Percentiles rank a stretch among this genome's conserved stretches.
Conservation (phyloP, 2,888 invertebrate genomes). For the Epirrhoe tristata region DNA sequence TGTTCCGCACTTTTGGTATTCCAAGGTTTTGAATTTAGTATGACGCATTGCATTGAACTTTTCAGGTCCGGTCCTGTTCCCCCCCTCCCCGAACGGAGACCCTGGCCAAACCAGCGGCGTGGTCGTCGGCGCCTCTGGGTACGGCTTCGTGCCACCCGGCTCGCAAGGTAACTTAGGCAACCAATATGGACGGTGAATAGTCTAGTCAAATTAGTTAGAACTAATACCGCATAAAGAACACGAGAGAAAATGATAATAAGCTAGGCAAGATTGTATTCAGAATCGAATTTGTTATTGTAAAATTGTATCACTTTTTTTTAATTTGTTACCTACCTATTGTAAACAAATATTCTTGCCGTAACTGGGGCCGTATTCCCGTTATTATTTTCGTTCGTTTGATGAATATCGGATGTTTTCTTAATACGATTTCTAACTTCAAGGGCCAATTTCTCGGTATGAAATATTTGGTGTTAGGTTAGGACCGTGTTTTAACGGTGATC, state of each 20-base stretch:
- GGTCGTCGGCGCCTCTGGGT: constrained; percentile 93
- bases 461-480: too few relatives aligned
- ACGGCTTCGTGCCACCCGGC: constrained; percentile 93
- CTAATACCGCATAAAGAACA: constrained; percentile 59
- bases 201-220: constrained; percentile 73
- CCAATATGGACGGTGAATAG: constrained; percentile 70
- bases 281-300: not conserved
- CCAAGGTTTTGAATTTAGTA: constrained; percentile 26
- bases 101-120: constrained; percentile 92
- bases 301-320: not conserved
- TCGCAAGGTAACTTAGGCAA: constrained; percentile 89
- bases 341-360: not conserved
- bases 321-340: not conserved
- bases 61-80: constrained; percentile 93
- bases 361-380: too few relatives aligned
- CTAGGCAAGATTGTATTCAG: not conserved
- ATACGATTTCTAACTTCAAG: too few relatives aligned
- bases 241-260: constrained; percentile 29
- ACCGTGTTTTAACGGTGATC: too few relatives aligned
- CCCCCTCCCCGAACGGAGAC: constrained; percentile 88
- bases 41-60: constrained; percentile 45
- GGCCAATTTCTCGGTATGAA: too few relatives aligned
- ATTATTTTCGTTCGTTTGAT: too few relatives aligned
- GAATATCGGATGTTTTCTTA: too few relatives aligned
- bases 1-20: constrained; percentile 7